Base-by-base conservation (phyloP, 2,797 vertebrate genomes). In the Typhlichthys subterraneus region DNA sequence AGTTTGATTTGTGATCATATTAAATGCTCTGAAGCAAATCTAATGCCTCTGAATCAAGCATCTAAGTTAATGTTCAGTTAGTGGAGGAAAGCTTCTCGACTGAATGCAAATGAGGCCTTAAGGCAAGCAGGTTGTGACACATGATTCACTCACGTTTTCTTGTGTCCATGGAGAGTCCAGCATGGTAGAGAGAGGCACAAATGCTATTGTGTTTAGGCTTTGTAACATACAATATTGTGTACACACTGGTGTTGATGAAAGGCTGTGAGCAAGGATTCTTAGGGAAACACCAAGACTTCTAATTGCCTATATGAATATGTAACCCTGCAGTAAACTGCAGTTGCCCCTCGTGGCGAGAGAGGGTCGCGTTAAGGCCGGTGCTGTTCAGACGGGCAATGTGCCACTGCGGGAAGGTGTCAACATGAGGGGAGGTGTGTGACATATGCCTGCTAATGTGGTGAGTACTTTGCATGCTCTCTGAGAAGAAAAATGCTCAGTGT, bases 331-430 rank as follows among this genome's bases (percentile, higher is more conserved):
- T 7, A 42, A 9, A 7, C 38, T 42, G 38, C 38, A 42, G 38
- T 9, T 42, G 38, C 38, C 38, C 9, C 38, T 42, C 38, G 9
- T 42, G 7, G 23, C 23, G 4, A 29, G 23, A 29, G 23, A 29
- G 23, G 23, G 23, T 4, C 23, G 12, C 67, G 70, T 62, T 12
- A 69, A 29, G 61, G 61, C 15, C 77, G 63, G 60, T 61, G 56
- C 76, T 85, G 75, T 75, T 73, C 71, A 70, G 70, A 45, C 14
- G 63, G 68, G 72, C 85, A 80, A 84, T 76, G 86, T 75, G 73
- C 50, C 76, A 72, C 78, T 66, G 69, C 75, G 72, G 82, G 83
- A 77, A 87, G 67, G 83, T 85, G 86, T 82, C 56, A 82, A 82
- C 79, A 55, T 81, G 72, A 63, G 1, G 58, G 65, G 9, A 42